These are phyloP conservation scores for Pseudomyrmex flavicornis DNA, from an alignment of 1,140 invertebrate species.

Conservation along the genomic window DNA sequence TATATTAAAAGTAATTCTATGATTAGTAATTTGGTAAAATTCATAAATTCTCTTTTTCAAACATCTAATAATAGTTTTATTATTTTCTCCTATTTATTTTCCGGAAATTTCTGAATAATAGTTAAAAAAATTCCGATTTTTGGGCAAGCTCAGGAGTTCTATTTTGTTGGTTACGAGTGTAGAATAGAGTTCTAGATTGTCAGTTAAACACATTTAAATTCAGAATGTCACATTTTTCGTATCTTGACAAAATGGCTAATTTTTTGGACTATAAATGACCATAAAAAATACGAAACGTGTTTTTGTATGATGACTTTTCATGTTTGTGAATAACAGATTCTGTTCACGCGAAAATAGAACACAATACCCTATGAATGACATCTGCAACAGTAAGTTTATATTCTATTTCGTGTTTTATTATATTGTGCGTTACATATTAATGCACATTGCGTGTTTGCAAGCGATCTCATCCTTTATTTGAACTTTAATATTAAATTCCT, in stretches of 20 bases:
- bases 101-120: no score
- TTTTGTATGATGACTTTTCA: slow-evolving; percentile 56
- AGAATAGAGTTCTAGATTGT: no score
- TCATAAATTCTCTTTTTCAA: no score
- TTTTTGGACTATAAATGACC: not conserved
- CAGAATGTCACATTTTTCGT: not conserved
- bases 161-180: no score
- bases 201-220: not conserved
- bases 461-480: not conserved
- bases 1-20: not conserved
- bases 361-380: slow-evolving; percentile 69
- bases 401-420: slow-evolving; percentile 66
- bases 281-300: slow-evolving; percentile 29
- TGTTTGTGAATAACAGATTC: slow-evolving; percentile 80
- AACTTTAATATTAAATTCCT: not conserved
- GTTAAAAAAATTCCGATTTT: no score
- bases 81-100: no score
- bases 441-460: not conserved
- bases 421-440: slow-evolving; percentile 65
- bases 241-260: not conserved
- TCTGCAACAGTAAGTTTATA: slow-evolving; percentile 8
- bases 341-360: slow-evolving; percentile 79
- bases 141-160: no score
- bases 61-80: no score
- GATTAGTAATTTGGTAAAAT: not conserved